Conservation (phyloP, 2,888 invertebrate species). For the Drosophila birchii region DNA sequence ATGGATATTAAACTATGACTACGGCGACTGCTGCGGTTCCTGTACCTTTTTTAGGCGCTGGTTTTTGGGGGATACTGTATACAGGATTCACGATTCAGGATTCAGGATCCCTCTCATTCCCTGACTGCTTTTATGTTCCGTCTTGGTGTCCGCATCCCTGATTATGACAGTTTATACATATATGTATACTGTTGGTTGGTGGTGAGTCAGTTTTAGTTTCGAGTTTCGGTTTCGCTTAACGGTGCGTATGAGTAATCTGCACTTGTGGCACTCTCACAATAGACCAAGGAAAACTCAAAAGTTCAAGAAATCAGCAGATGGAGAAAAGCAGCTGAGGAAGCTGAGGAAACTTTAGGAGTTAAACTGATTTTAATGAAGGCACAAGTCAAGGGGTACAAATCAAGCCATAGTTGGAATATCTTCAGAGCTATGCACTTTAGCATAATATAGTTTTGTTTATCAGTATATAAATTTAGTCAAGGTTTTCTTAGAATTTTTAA, state of each 20-base stretch:
- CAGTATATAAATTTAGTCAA: no score
- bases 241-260: conserved; percentile 38
- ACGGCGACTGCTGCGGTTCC: conserved; percentile 47
- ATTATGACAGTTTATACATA: conserved; percentile 69
- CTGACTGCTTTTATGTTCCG: conserved; percentile 22
- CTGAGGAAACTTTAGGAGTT: background rate
- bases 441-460: no score
- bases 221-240: conserved; percentile 11
- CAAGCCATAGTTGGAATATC: no score
- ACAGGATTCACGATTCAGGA: background rate
- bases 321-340: background rate
- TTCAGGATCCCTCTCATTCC: background rate
- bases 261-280: conserved; percentile 8
- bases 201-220: conserved; percentile 30
- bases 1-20: conserved; percentile 76
- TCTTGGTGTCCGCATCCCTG: conserved; percentile 48
- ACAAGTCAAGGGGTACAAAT: background rate
- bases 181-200: conserved; percentile 22
- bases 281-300: background rate
- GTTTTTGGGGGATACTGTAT: conserved; percentile 11
- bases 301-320: conserved; percentile 1
- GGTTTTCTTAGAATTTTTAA: no score
- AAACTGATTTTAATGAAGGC: conserved; percentile 13
- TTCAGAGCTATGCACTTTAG: no score
- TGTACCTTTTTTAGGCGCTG: conserved; percentile 32